Conservation (phyloP, 64 coral and sea anemone species). For the Montipora cactus region DNA sequence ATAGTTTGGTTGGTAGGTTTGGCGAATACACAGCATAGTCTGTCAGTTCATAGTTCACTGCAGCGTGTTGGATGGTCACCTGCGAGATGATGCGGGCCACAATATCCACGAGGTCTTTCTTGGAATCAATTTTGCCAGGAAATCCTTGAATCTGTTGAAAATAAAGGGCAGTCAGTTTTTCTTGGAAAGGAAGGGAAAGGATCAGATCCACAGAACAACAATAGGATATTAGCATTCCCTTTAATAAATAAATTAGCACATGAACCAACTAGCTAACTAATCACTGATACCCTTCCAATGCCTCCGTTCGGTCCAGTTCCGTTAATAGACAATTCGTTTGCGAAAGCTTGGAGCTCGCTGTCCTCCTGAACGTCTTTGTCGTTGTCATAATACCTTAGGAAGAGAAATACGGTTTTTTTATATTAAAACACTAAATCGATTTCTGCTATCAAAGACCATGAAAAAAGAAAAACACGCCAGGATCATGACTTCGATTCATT, state of each 20-base stretch:
- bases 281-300: constrained; percentile 49
- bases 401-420: not conserved
- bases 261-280: not conserved
- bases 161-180: not conserved
- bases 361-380: constrained; percentile 24
- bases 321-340: constrained; percentile 52
- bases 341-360: constrained; percentile 37
- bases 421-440: not conserved
- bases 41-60: constrained; percentile 32
- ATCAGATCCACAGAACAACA: too few relatives aligned
- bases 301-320: constrained; percentile 64
- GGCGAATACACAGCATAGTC: constrained; percentile 67
- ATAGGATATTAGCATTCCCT: too few relatives aligned
- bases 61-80: constrained; percentile 26
- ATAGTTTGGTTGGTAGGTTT: constrained; percentile 71
- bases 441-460: too few relatives aligned
- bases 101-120: constrained; percentile 38
- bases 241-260: too few relatives aligned
- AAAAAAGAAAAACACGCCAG: too few relatives aligned
- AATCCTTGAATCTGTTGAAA: constrained; percentile 61
- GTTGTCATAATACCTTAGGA: constrained; percentile 48
- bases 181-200: too few relatives aligned
- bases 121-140: constrained; percentile 42
- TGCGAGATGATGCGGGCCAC: constrained; percentile 67
- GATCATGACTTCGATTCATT: too few relatives aligned